These are phyloP conservation scores for Molothrus ater DNA, from an alignment of 2,797 vertebrate genomes.

Conservation along the genomic window DNA sequence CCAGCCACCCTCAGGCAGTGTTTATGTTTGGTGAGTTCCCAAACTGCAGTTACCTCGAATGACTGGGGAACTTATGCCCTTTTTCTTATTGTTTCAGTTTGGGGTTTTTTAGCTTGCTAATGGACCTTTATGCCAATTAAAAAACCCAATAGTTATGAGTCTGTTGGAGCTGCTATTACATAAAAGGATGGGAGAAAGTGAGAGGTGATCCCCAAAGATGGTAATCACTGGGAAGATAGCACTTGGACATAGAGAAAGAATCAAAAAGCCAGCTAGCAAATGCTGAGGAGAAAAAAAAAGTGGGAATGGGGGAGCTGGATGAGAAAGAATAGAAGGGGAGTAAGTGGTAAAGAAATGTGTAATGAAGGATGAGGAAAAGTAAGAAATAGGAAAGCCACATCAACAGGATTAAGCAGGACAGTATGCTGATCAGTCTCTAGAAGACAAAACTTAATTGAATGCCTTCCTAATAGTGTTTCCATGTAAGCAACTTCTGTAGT, in stretches of 20 bases:
- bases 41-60: not conserved
- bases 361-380: not conserved
- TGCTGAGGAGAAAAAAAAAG: not conserved
- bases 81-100: not conserved
- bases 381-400: not conserved
- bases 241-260: not conserved
- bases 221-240: not conserved
- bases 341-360: not conserved
- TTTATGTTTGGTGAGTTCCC: not conserved
- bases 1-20: not conserved
- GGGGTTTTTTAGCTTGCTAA: not conserved
- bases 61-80: not conserved
- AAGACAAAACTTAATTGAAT: not conserved
- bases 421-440: not conserved
- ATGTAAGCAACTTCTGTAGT: not conserved
- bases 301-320: not conserved
- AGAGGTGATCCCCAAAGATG: not conserved
- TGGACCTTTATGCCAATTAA: not conserved
- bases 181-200: not conserved
- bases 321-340: not conserved
- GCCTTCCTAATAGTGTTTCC: not conserved
- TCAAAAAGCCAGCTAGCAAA: not conserved
- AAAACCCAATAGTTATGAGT: not conserved
- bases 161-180: not conserved
- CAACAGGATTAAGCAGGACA: not conserved